Base-by-base conservation (phyloP, 2,888 invertebrate genomes). In the Drosophila multiciliata region DNA sequence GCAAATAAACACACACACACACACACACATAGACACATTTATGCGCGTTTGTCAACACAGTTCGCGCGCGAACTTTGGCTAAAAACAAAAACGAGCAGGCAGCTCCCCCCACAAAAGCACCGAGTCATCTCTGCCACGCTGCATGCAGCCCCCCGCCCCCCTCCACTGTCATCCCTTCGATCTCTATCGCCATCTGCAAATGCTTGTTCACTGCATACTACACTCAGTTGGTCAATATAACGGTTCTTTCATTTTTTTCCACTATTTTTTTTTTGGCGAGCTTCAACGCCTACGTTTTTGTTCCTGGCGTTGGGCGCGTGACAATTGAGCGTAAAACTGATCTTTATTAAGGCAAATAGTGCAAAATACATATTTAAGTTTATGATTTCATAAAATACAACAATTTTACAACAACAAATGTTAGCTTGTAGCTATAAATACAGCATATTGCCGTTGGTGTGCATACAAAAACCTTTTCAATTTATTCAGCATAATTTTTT, bases 141-240 rank as follows among this genome's bases (percentile, higher is more conserved):
- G 45, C 45, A 15, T 45, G 23, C 26, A 55, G 17, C 50, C 3
- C 40, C n/a, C 35, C 11, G 12, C 12, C 35, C 23, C 45, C 1
- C 45, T 15, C 40, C 11, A 12, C 12, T 32, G 15, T 40, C 12
- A 17, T n/a, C 38, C 38, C 17, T 50, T 1, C 20, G 15, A 42
- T 42, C 20, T 38, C 58, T 42, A 50, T 20, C 59, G 20, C 58
- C 54, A 48, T 66, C 63, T 40, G 29, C 74, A 76, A 68, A 80
- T 63, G 67, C 77, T 73, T 86, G 83, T 66, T 69, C 78, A 69
- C 66, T 86, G 82, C 82, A 79, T 74, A 70, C 84, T 84, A 75
- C 68, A 87, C 80, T 84, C 89, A 73, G 82, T 80, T 89, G 85
- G 85, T 85, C 85, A 85, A 89, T 84, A 85, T 87, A 85, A 78